Conservation (phyloP, 1,140 invertebrate species). For the Aphelinus atriplicis region DNA sequence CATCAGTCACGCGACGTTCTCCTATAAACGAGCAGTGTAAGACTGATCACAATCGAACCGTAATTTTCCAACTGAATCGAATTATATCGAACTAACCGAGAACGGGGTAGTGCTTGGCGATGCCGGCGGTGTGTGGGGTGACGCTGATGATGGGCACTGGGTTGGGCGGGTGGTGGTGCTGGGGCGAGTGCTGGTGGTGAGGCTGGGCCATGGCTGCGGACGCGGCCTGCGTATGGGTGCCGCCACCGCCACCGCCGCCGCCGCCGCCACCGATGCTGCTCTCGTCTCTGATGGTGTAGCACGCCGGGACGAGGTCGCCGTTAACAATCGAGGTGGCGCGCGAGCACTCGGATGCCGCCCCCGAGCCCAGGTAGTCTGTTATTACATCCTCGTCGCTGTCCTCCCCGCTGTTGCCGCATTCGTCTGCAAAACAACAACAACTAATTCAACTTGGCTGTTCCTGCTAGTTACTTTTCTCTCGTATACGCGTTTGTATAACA, state of each 20-base stretch:
- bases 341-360: constrained; percentile 26
- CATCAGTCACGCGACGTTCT: too few relatives aligned
- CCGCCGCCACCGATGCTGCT: constrained; percentile 46
- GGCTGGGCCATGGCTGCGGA: constrained; percentile 53
- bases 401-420: constrained; percentile 70
- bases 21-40: too few relatives aligned
- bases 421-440: constrained; percentile 58
- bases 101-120: constrained; percentile 72
- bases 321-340: constrained; percentile 16
- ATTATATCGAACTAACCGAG: constrained; percentile 62
- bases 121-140: constrained; percentile 82
- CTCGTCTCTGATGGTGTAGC: constrained; percentile 4
- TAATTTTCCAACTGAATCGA: too few relatives aligned
- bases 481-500: too few relatives aligned
- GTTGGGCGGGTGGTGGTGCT: constrained; percentile 55
- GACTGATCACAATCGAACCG: too few relatives aligned
- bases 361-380: constrained; percentile 68
- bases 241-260: constrained; percentile 53
- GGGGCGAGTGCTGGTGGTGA: constrained; percentile 44
- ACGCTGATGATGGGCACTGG: constrained; percentile 86
- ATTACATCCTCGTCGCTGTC: constrained; percentile 77
- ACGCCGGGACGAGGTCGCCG: constrained; percentile 10
- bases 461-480: too few relatives aligned
- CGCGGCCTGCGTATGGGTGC: constrained; percentile 32
- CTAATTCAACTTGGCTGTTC: too few relatives aligned